Evolutionary conservation across 2,888 invertebrate genomes (phyloP), one percentile per base, ranked within the genome.

Genomic region (Xestia c-nigrum): DNA sequence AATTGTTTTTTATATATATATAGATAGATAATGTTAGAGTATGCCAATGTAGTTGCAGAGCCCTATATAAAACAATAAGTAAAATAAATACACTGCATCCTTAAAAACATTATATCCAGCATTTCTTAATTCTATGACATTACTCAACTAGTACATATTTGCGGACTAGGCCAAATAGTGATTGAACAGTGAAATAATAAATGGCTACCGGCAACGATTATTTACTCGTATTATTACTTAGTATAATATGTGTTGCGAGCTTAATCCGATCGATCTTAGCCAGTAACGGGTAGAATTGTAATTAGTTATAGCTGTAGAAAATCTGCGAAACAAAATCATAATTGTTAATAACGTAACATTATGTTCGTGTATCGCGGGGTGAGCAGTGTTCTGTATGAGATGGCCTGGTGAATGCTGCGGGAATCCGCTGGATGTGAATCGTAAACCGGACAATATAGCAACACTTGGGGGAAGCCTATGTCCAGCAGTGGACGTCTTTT

Each of bases 171-270:
- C 61, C 66, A 78, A 86, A 74, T 80, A 84, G 47, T 74, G 43
- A 74, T 84, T 84, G 77, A 74, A 72, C 52, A 71, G 47, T 75
- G 72, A 72, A 86, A 78, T 78, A 74, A 78, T 83, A 83, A 77
- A 76, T 68, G 57, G 47, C 70, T 74, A 52, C 40, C 24, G 67
- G 63, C 55, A 65, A 46, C 69, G 57, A 83, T 85, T 78, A 78
- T 63, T 63, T 67, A n/a, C n/a, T n/a, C n/a, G n/a, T n/a, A 72
- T 43, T 47, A 75, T 79, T 73, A 75, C 59, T 79, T 55, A 73
- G 72, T 77, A 73, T 66, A 68, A 75, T 86, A 83, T 83, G 79
- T 83, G 61, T 65, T 72, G 59, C 52, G 19, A 50, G 50, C 6
- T 84, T 63, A 38, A 80, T 85, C 21, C 31, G 69, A 81, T 74